phyloP scores from a whole-genome alignment of 1,140 invertebrate species.

The Drosophila ananassae region DNA sequence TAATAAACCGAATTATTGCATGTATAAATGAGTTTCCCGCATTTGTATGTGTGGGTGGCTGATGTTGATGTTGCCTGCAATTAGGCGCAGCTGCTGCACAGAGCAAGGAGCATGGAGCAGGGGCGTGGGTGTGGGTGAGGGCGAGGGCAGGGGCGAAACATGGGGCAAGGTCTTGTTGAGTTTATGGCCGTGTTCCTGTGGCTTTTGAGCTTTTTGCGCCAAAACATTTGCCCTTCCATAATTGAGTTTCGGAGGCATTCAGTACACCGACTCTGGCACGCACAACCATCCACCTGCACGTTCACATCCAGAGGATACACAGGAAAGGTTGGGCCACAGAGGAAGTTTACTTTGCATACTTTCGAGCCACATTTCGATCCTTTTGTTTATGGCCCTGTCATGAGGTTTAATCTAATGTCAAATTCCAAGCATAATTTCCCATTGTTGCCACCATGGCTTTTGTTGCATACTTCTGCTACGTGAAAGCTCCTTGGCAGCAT shows the following conservation, averaged over 20 bases:
- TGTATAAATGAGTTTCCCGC: conserved; percentile 78
- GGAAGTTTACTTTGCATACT: conserved; percentile 64
- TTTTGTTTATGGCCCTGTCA: conserved; percentile 59
- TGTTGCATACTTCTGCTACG: conserved; percentile 42
- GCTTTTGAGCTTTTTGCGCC: conserved; percentile 77
- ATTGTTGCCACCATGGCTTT: conserved; percentile 54
- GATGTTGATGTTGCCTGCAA: conserved; percentile 65
- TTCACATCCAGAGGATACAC: background rate
- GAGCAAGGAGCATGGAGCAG: background rate
- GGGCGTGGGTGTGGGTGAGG: background rate
- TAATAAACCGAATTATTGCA: conserved; percentile 82
- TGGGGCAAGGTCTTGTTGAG: conserved; percentile 32
- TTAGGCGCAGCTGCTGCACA: conserved; percentile 72
- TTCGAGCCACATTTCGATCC: conserved; percentile 43
- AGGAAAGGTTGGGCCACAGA: conserved; percentile 2
- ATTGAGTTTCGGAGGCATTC: conserved; percentile 73
- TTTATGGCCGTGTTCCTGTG: conserved; percentile 66
- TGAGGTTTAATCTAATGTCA: conserved; percentile 66
- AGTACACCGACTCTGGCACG: conserved; percentile 24
- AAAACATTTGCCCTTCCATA: conserved; percentile 73
- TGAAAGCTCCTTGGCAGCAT: conserved; percentile 17
- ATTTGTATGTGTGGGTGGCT: conserved; percentile 31
- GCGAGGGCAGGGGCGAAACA: background rate
- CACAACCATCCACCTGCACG: background rate
- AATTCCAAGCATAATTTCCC: conserved; percentile 62